Percentiles rank a stretch among this genome's conserved stretches.
phyloP scores from a whole-genome alignment of 2,888 invertebrate species.

The Pogonocherus hispidulus region DNA sequence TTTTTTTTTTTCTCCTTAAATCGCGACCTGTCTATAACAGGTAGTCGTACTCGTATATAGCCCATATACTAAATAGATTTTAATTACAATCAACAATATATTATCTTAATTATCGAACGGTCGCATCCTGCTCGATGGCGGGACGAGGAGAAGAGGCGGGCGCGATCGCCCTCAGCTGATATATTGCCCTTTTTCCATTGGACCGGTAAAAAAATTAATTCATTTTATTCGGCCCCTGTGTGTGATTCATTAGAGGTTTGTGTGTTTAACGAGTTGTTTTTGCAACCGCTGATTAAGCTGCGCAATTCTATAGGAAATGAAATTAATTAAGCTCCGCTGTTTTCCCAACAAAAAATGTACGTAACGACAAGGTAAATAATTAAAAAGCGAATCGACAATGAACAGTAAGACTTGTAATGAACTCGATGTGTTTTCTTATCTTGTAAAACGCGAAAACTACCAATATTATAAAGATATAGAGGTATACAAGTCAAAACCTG shows the following conservation, averaged over 20 bases:
- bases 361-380: slow-evolving; percentile 26
- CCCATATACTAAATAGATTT: slow-evolving; percentile 64
- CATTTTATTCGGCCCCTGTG: slow-evolving; percentile 56
- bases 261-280: slow-evolving; percentile 52
- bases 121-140: slow-evolving; percentile 30
- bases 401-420: slow-evolving; percentile 18
- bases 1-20: slow-evolving; percentile 31
- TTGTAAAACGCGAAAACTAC: no score
- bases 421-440: no score
- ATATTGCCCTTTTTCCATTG: slow-evolving; percentile 55
- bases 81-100: slow-evolving; percentile 65
- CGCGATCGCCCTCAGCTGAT: slow-evolving; percentile 59
- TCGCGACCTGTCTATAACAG: slow-evolving; percentile 56
- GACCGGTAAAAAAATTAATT: slow-evolving; percentile 52
- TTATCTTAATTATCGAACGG: slow-evolving; percentile 61
- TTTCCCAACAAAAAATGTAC: slow-evolving; percentile 32
- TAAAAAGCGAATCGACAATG: slow-evolving; percentile 23
- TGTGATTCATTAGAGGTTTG: slow-evolving; percentile 53
- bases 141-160: slow-evolving; percentile 54
- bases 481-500: no score
- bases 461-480: no score
- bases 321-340: slow-evolving; percentile 46
- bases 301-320: slow-evolving; percentile 48
- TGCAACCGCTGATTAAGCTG: slow-evolving; percentile 48
- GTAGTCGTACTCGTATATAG: slow-evolving; percentile 51